A percentile compares a stretch with the other conserved stretches of the same genome.
Evolutionary conservation across 2,797 vertebrate genomes (phyloP).

Genomic region (Cuniculus paca): DNA sequence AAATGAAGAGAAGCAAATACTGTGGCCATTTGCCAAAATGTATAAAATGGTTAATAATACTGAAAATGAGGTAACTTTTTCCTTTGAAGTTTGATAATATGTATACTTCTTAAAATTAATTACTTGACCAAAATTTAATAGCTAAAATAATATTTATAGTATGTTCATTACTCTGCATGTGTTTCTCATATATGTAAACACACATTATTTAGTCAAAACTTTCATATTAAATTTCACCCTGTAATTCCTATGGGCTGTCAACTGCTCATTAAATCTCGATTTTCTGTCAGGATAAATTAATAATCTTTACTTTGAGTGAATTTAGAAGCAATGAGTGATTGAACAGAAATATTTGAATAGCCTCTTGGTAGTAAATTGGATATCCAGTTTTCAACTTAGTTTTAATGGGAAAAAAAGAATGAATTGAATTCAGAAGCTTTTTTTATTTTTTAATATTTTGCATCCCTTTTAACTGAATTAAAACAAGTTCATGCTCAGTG

Average conservation of each 20-base stretch:
- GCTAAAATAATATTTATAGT: conserved; percentile 59
- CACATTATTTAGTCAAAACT: conserved; percentile 85
- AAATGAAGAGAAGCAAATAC: conserved; percentile 55
- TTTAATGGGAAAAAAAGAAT: conserved; percentile 84
- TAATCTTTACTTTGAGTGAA: conserved; percentile 92
- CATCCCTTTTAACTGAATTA: conserved; percentile 69
- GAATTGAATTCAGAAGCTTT: conserved; percentile 84
- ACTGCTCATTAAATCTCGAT: conserved; percentile 97
- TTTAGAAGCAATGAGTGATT: conserved; percentile 89
- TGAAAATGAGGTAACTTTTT: not conserved
- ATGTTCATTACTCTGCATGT: conserved; percentile 65
- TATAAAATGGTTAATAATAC: not conserved
- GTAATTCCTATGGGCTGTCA: conserved; percentile 92
- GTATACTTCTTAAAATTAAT: conserved; percentile 63
- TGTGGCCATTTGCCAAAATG: conserved; percentile 34
- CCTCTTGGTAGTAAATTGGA: conserved; percentile 86
- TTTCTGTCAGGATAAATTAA: conserved; percentile 95
- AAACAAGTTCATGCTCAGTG: conserved; percentile 71
- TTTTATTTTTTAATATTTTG: conserved; percentile 81
- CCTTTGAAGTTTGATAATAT: not conserved
- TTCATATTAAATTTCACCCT: conserved; percentile 82
- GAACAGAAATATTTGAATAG: conserved; percentile 88
- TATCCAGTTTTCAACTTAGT: conserved; percentile 85
- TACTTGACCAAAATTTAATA: conserved; percentile 64
- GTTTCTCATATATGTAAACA: conserved; percentile 81